A percentile compares a stretch with the other conserved stretches of the same genome.
These are phyloP conservation scores for Xenus cinereus DNA, from an alignment of 2,113 vertebrate genomes.

Conservation along the genomic window DNA sequence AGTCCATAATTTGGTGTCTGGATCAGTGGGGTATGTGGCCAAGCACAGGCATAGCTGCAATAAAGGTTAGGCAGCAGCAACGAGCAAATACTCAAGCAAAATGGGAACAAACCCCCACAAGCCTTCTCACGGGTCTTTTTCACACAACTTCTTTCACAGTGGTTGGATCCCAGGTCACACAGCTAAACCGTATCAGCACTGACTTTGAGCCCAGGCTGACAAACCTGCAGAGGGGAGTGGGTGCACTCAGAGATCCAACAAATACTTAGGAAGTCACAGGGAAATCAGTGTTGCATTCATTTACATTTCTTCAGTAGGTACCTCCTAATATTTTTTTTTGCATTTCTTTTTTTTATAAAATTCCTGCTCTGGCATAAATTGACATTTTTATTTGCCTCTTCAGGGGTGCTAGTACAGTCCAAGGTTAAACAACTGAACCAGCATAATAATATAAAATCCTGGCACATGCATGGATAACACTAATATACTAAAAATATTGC, in stretches of 20 bases:
- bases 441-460: neutral
- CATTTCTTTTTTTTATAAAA: neutral
- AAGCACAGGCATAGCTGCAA: neutral
- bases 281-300: neutral
- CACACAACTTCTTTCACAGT: neutral
- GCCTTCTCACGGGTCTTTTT: neutral
- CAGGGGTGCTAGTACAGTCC: neutral
- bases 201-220: neutral
- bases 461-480: neutral
- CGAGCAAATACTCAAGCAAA: neutral
- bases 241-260: neutral
- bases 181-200: neutral
- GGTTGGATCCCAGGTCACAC: neutral
- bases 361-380: neutral
- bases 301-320: neutral
- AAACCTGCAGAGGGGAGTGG: neutral
- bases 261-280: neutral
- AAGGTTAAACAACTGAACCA: neutral
- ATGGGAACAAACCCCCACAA: neutral
- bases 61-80: neutral
- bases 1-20: neutral
- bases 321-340: neutral
- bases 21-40: neutral
- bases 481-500: neutral
- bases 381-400: neutral